Base-by-base conservation (phyloP, 2,797 vertebrate species). In the Vultur gryphus region DNA sequence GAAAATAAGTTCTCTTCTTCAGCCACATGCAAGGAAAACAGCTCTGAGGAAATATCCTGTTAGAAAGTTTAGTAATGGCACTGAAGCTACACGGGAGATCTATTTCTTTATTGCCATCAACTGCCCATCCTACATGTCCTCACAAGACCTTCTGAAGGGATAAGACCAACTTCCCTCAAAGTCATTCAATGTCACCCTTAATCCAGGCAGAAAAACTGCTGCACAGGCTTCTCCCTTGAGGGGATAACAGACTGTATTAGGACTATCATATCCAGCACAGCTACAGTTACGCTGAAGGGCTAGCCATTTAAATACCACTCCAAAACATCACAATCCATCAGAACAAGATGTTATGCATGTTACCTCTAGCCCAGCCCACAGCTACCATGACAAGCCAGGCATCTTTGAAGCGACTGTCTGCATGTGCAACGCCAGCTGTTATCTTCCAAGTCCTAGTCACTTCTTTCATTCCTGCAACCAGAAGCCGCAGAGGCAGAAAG, bases 381-480 rank as follows among this genome's bases (percentile, higher is more conserved):
- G 98, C 99, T 57, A 99, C 98, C 99, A 99, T 99, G 72, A 99
- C 98, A 94, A 99, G 95, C 98, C 99, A 98, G 76, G 98, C 98
- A 90, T 99, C 98, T 89, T 98, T 98, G 98, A 99, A 99, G 96
- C 98, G 99, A 88, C 78, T 94, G 80, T 98, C 97, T 13, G 99
- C 99, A 95, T 99, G 98, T 11, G 97, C 97, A 95, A 99, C 87
- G 23, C 99, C 99, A 52, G 98, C 98, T 11, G 99, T 95, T 94
- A 99, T 99, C 98, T 99, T 99, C 99, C 99, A 99, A 4, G 99
- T 99, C 90, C 99, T 98, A 69, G 99, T 99, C 94, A 99, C 98
- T 95, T 99, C 99, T 96, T 99, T 99, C 99, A 99, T 99, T 65
- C 98, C 99, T 15, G 98, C 98, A 96, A 99, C 97, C 95, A 99